Evolutionary conservation across 2,888 invertebrate species (phyloP).

Genomic region (Cheilosia variabilis): DNA sequence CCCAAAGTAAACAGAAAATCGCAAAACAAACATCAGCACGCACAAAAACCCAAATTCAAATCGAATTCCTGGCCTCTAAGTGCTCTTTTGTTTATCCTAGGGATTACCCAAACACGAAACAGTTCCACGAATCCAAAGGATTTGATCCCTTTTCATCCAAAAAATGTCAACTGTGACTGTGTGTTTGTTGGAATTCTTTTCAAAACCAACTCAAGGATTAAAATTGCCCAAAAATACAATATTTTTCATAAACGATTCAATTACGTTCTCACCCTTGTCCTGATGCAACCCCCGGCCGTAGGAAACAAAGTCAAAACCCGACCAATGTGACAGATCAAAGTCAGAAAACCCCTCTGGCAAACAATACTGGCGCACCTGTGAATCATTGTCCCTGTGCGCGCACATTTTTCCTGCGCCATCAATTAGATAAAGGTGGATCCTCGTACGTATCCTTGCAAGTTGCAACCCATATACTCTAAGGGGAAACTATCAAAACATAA

Average conservation of each 20-base stretch:
- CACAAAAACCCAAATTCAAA: constrained; percentile 16
- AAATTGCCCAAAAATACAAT: constrained; percentile 15
- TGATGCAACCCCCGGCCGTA: constrained; percentile 2
- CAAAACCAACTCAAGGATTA: constrained; percentile 38
- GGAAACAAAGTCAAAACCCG: constrained; percentile 50
- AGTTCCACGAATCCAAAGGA: constrained; percentile 53
- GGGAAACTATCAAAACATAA: constrained; percentile 69
- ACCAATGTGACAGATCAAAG: constrained; percentile 65
- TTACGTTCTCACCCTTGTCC: constrained; percentile 74
- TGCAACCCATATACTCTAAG: constrained; percentile 20
- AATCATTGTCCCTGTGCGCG: constrained; percentile 47
- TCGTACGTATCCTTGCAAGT: constrained; percentile 36
- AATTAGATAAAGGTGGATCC: constrained; percentile 59
- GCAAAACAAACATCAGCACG: constrained; percentile 45
- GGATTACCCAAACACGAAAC: constrained; percentile 49
- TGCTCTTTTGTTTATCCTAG: constrained; percentile 32
- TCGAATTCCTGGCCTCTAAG: constrained; percentile 20
- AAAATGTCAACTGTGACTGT: constrained; percentile 43
- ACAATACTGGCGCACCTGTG: constrained; percentile 73
- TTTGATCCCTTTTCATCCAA: constrained; percentile 17
- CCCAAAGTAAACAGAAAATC: constrained; percentile 57
- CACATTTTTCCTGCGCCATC: constrained; percentile 48
- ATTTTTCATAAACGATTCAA: constrained; percentile 73
- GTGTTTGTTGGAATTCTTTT: constrained; percentile 6
- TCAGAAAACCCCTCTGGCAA: constrained; percentile 41